Evolutionary conservation across 2,888 invertebrate species (phyloP).

Genomic region (Platypus cylindrus): DNA sequence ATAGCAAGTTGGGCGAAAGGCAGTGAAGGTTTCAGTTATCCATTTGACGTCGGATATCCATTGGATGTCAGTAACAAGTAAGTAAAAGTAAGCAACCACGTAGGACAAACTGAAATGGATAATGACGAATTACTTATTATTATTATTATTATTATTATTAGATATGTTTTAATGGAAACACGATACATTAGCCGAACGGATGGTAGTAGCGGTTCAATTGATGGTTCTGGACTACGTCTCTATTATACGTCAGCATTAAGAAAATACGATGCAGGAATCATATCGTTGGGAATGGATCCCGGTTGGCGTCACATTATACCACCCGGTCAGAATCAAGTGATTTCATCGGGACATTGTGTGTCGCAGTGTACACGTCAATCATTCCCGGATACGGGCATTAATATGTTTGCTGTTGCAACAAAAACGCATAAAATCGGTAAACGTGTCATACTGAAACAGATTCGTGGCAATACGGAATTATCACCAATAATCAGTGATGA

Average conservation of each 20-base stretch:
- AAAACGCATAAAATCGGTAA: constrained; percentile 54
- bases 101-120: too few relatives aligned
- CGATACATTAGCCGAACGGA: constrained; percentile 53
- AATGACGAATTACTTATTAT: too few relatives aligned
- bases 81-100: too few relatives aligned
- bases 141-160: constrained; percentile 7
- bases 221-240: constrained; percentile 54
- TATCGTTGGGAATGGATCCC: constrained; percentile 55
- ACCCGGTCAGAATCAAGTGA: constrained; percentile 52
- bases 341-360: constrained; percentile 59
- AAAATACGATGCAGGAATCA: constrained; percentile 54
- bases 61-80: constrained; percentile 47
- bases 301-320: constrained; percentile 63
- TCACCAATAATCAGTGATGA: constrained; percentile 53
- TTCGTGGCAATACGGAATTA: constrained; percentile 47
- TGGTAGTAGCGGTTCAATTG: constrained; percentile 37
- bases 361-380: constrained; percentile 53
- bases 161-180: constrained; percentile 51
- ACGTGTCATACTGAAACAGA: constrained; percentile 51
- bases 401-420: constrained; percentile 58
- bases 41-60: constrained; percentile 57
- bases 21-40: constrained; percentile 57
- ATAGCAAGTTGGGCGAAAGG: constrained; percentile 59
- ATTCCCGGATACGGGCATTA: constrained; percentile 48
- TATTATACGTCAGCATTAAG: constrained; percentile 52